phyloP scores from a whole-genome alignment of 2,113 vertebrate species.

The Apodemus sylvaticus region DNA sequence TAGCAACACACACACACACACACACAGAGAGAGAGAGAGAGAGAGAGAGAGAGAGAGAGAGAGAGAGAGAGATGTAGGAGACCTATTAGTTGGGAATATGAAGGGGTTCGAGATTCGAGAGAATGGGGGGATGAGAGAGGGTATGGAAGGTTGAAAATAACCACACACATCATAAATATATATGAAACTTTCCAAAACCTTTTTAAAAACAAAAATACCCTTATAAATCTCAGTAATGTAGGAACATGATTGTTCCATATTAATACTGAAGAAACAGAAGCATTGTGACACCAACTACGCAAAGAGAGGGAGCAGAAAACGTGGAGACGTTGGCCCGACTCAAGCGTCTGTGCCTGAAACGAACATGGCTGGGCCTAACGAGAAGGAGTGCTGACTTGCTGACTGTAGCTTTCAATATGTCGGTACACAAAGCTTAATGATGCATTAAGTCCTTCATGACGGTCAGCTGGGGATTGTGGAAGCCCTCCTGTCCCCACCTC shows the following conservation, averaged over 20 bases:
- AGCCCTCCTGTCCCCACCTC: background rate
- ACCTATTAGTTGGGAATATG: background rate
- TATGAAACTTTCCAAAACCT: background rate
- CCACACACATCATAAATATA: background rate
- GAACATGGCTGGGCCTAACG: background rate
- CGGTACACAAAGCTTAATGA: background rate
- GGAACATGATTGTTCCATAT: background rate
- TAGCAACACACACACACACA: background rate
- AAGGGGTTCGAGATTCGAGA: background rate
- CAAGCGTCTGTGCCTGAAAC: background rate
- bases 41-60: background rate
- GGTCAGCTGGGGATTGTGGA: background rate
- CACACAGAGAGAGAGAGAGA: background rate
- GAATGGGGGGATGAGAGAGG: background rate
- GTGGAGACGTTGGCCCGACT: no score
- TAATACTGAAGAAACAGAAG: background rate
- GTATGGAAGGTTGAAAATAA: background rate
- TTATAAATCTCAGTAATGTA: background rate
- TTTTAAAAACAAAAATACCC: background rate
- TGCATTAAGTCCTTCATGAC: no score
- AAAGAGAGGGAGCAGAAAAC: background rate
- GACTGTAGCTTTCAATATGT: background rate
- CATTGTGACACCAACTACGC: background rate
- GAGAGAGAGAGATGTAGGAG: background rate
- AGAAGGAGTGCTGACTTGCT: background rate